Percentiles rank a stretch among this genome's conserved stretches.
Evolutionary conservation across 2,888 invertebrate genomes (phyloP).

Genomic region (Drosophila niveifrons): DNA sequence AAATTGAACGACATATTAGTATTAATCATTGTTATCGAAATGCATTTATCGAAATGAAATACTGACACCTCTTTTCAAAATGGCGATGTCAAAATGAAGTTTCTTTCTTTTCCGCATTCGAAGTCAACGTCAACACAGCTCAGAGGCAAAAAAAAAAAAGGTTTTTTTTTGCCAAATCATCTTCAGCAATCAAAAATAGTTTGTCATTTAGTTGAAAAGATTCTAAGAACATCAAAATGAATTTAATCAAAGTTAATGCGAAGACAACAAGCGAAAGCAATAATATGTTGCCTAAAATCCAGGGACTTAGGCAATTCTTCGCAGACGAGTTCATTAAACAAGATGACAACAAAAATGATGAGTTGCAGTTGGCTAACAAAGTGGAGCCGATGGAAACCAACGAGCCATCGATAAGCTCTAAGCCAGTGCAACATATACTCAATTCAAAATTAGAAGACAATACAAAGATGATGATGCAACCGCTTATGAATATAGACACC

Average conservation of each 20-base stretch:
- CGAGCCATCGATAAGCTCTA: too few relatives aligned
- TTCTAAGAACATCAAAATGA: background rate
- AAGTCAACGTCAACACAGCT: background rate
- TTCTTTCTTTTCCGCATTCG: background rate
- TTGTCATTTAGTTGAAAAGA: background rate
- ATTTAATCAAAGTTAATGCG: background rate
- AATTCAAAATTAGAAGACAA: background rate
- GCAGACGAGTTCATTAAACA: slow-evolving; percentile 5
- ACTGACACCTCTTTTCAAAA: background rate
- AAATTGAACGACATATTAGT: background rate
- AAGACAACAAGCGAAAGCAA: background rate
- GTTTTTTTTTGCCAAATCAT: background rate
- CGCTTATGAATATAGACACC: slow-evolving; percentile 9
- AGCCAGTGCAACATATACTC: background rate
- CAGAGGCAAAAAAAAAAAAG: too few relatives aligned
- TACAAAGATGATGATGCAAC: background rate
- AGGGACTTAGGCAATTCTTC: background rate
- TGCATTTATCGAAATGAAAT: background rate
- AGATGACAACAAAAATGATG: slow-evolving; percentile 11
- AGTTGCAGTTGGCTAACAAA: background rate
- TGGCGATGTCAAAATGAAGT: background rate
- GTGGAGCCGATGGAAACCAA: background rate
- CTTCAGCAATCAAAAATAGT: background rate
- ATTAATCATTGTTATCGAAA: background rate
- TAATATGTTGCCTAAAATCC: background rate